Conservation (phyloP, 2,888 invertebrate genomes). For the Dryocosmus kuriphilus region DNA sequence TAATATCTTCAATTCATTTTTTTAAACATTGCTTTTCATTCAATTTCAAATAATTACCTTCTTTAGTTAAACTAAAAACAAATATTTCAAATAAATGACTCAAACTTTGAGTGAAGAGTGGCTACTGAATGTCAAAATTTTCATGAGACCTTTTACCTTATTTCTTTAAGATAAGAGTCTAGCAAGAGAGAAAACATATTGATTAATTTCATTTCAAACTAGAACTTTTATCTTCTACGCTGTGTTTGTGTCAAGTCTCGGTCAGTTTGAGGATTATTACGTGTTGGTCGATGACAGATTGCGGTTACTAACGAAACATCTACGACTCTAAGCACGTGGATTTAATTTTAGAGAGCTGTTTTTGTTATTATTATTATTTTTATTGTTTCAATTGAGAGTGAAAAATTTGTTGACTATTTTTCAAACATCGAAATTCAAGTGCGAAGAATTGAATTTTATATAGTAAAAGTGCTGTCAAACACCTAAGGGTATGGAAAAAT, state of each 20-base stretch:
- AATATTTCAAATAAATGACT: not conserved
- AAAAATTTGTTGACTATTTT: not conserved
- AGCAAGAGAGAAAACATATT: conserved; percentile 24
- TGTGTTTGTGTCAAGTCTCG: conserved; percentile 16
- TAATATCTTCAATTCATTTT: not conserved
- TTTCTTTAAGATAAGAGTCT: conserved; percentile 23
- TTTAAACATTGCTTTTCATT: not conserved
- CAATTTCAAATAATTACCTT: not conserved
- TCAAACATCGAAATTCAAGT: not conserved
- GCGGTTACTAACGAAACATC: not conserved
- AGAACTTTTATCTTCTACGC: conserved; percentile 14
- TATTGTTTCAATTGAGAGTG: not conserved
- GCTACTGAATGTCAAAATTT: not conserved
- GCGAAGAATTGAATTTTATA: not conserved
- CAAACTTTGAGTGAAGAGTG: not conserved
- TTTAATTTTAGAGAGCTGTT: not conserved
- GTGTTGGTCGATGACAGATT: conserved; percentile 19
- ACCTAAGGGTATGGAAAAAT: conserved; percentile 52
- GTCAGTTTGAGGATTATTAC: conserved; percentile 3
- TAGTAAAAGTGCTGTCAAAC: not conserved
- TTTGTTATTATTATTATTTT: not conserved
- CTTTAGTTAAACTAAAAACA: not conserved
- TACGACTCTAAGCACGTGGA: not conserved
- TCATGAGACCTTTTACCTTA: not conserved
- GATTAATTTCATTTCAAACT: conserved; percentile 34